Evolutionary conservation across 1,140 invertebrate genomes (phyloP).

Genomic region (Atta texana): DNA sequence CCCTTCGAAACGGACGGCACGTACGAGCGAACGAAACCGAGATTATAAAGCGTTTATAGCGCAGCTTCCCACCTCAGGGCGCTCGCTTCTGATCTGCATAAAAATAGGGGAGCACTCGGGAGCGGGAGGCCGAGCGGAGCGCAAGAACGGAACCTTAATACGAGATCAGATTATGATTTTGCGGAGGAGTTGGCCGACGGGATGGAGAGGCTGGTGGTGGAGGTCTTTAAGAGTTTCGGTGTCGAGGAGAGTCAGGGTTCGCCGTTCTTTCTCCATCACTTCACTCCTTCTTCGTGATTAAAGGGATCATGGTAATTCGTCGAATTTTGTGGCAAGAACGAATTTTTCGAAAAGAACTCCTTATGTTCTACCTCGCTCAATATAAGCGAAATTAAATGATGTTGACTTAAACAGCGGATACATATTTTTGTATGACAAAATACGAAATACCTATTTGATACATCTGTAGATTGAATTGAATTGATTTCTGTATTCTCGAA

Average conservation of each 20-base stretch:
- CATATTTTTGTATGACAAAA: background rate
- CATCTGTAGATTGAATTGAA: background rate
- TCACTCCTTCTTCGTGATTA: slow-evolving; percentile 38
- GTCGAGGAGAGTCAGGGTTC: slow-evolving; percentile 40
- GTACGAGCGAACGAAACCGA: slow-evolving; percentile 78
- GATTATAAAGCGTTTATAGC: slow-evolving; percentile 85
- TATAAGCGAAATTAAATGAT: background rate
- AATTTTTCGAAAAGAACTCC: background rate
- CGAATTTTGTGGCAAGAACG: slow-evolving; percentile 11
- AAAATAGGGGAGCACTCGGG: slow-evolving; percentile 81
- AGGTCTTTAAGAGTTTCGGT: slow-evolving; percentile 71
- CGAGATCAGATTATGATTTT: slow-evolving; percentile 85
- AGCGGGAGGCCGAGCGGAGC: slow-evolving; percentile 57
- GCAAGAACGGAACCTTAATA: slow-evolving; percentile 83
- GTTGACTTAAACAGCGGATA: background rate
- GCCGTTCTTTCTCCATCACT: background rate
- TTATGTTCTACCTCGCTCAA: background rate
- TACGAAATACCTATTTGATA: background rate
- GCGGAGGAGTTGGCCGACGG: slow-evolving; percentile 80
- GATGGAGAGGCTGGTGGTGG: slow-evolving; percentile 64
- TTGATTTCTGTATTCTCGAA: background rate
- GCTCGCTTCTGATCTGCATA: slow-evolving; percentile 85
- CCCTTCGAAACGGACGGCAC: slow-evolving; percentile 79
- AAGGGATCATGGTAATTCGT: slow-evolving; percentile 22
- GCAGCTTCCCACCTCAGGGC: slow-evolving; percentile 84